Evolutionary conservation across 2,113 vertebrate genomes (phyloP).

Genomic region (Hymenochirus boettgeri): DNA sequence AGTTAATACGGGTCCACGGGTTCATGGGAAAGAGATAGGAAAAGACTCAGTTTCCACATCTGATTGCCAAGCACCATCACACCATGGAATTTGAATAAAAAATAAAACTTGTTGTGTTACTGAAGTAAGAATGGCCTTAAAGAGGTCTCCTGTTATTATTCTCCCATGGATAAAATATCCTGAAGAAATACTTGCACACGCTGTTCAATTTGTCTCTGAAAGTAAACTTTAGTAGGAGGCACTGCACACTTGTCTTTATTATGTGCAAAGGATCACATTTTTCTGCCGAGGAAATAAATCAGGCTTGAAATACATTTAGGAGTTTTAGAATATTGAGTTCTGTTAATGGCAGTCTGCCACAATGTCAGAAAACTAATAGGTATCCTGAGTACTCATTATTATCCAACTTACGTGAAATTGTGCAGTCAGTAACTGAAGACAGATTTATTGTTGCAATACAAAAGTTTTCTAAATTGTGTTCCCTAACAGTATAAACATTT

Average conservation of each 20-base stretch:
- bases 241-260: not conserved
- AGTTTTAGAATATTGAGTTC: conserved; percentile 38
- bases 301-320: conserved; percentile 38
- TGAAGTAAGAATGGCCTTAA: conserved; percentile 19
- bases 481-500: conserved; percentile 31
- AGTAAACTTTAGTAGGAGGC: conserved; percentile 11
- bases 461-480: conserved; percentile 29
- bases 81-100: conserved; percentile 40
- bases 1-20: conserved; percentile 38
- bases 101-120: conserved; percentile 28
- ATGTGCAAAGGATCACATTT: conserved; percentile 6
- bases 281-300: conserved; percentile 31
- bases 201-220: conserved; percentile 8
- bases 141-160: conserved; percentile 12
- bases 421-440: conserved; percentile 38
- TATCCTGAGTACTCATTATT: conserved; percentile 42
- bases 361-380: conserved; percentile 40
- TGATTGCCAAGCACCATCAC: conserved; percentile 49
- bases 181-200: not conserved
- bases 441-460: conserved; percentile 38
- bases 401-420: conserved; percentile 39
- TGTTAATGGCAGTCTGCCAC: conserved; percentile 40
- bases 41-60: conserved; percentile 51
- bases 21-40: conserved; percentile 46
- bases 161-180: conserved; percentile 19